phyloP scores from a whole-genome alignment of 2,888 invertebrate species.

The Salticus scenicus region DNA sequence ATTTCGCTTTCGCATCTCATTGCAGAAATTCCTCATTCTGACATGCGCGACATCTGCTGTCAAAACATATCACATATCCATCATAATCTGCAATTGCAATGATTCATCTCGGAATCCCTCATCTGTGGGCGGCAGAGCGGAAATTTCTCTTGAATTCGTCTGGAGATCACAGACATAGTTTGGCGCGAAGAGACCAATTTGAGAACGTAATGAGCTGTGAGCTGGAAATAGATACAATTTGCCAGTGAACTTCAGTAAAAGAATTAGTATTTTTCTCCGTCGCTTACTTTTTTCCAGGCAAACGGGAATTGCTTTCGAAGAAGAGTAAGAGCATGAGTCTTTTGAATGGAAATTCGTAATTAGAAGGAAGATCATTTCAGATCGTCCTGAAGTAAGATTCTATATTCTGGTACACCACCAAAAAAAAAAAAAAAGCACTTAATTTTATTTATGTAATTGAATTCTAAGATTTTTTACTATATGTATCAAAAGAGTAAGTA shows the following conservation, averaged over 20 bases:
- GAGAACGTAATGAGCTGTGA: constrained; percentile 9
- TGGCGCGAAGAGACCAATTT: constrained; percentile 15
- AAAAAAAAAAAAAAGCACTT: too few relatives aligned
- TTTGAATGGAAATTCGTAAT: too few relatives aligned
- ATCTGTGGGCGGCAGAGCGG: constrained; percentile 17
- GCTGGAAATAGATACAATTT: background rate
- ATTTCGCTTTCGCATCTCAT: background rate
- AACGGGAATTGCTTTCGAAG: too few relatives aligned
- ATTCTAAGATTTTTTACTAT: too few relatives aligned
- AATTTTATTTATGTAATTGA: too few relatives aligned
- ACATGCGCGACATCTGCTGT: constrained; percentile 1
- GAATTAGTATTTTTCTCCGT: too few relatives aligned
- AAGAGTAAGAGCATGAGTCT: too few relatives aligned
- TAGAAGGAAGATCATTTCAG: too few relatives aligned
- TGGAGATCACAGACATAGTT: background rate
- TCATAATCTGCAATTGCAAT: background rate
- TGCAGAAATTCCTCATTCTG: background rate
- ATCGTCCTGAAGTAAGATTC: too few relatives aligned
- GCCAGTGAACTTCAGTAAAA: background rate
- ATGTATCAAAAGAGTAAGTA: too few relatives aligned
- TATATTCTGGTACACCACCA: too few relatives aligned
- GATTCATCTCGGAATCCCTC: constrained; percentile 9
- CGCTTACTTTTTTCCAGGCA: background rate
- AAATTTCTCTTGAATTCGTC: constrained; percentile 13
- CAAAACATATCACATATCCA: background rate